phyloP scores from a whole-genome alignment of 2,113 vertebrate genomes.

The Atractosteus spatula region DNA sequence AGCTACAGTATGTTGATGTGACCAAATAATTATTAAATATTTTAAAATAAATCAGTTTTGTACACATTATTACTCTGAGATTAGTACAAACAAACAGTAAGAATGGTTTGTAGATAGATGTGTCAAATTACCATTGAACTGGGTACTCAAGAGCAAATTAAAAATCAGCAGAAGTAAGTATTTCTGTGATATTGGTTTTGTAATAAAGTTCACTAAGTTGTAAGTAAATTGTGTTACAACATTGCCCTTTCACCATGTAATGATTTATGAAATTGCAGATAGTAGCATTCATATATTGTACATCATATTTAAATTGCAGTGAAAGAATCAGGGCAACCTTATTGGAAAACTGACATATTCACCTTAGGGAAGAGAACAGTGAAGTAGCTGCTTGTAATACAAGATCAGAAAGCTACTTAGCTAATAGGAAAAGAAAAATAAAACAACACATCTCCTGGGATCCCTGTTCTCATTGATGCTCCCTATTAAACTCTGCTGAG shows the following conservation, averaged over 20 bases:
- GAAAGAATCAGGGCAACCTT: neutral
- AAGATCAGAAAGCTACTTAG: constrained; percentile 30
- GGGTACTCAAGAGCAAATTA: too few species aligned
- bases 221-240: constrained; percentile 37
- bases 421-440: constrained; percentile 24
- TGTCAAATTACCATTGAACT: too few species aligned
- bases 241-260: constrained; percentile 5
- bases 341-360: constrained; percentile 15
- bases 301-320: constrained; percentile 10
- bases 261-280: constrained; percentile 33
- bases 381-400: constrained; percentile 19
- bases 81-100: too few species aligned
- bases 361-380: constrained; percentile 1
- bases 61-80: too few species aligned
- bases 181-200: constrained; percentile 16
- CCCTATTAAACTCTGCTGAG: constrained; percentile 12
- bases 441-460: neutral
- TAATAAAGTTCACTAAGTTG: constrained; percentile 29
- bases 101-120: too few species aligned
- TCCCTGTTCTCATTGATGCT: constrained; percentile 9
- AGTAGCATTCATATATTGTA: constrained; percentile 13
- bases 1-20: too few species aligned
- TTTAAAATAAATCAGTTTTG: too few species aligned
- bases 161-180: too few species aligned
- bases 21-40: too few species aligned